These are phyloP conservation scores for Panurus biarmicus DNA, from an alignment of 2,113 vertebrate species.

Conservation along the genomic window DNA sequence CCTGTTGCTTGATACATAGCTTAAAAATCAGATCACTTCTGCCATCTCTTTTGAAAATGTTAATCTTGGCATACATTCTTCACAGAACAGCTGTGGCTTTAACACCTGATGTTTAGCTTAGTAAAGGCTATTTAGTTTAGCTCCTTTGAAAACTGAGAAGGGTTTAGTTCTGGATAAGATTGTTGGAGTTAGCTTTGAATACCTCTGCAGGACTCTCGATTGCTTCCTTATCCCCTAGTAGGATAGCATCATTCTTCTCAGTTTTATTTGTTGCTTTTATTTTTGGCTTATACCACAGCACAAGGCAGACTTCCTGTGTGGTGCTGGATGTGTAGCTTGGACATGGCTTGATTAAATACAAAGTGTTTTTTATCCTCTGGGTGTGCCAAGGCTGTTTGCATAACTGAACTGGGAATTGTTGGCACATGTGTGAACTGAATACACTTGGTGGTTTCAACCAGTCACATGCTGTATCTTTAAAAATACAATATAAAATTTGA, in stretches of 20 bases:
- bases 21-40: background rate
- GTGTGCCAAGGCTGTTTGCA: background rate
- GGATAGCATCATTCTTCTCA: background rate
- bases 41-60: background rate
- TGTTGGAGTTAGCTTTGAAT: background rate
- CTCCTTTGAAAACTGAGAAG: background rate
- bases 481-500: background rate
- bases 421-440: background rate
- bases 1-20: background rate
- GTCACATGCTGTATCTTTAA: background rate
- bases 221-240: rapidly evolving
- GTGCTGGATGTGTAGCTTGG: background rate
- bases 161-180: background rate
- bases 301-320: background rate
- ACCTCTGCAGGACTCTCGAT: background rate
- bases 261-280: background rate
- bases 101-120: background rate
- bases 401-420: background rate
- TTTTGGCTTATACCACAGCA: background rate
- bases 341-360: background rate
- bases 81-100: background rate
- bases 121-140: background rate
- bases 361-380: background rate
- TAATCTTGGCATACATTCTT: background rate
- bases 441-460: background rate